Evolutionary conservation across 2,113 vertebrate genomes (phyloP).

Genomic region (Apodemus speciosus): DNA sequence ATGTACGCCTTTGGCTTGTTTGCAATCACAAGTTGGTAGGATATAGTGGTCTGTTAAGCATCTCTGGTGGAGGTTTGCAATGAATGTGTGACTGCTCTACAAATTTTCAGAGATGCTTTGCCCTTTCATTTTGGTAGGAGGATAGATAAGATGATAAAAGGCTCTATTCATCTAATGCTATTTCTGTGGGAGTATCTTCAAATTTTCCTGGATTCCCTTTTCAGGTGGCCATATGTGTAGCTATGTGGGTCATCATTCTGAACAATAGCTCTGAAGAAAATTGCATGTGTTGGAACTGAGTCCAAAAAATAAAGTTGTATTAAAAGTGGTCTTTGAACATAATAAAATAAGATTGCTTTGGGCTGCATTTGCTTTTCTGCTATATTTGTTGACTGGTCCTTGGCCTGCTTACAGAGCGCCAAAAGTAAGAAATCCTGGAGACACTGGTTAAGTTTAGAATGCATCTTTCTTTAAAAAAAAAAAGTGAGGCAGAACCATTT

Average conservation of each 20-base stretch:
- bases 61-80: conserved; percentile 73
- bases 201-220: conserved; percentile 70
- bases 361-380: conserved; percentile 38
- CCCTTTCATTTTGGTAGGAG: conserved; percentile 76
- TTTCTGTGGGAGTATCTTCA: conserved; percentile 74
- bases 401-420: not conserved
- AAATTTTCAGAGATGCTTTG: conserved; percentile 79
- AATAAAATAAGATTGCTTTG: conserved; percentile 74
- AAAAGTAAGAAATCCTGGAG: not conserved
- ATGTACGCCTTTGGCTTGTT: conserved; percentile 81
- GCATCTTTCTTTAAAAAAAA: conserved; percentile 1
- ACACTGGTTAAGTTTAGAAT: conserved; percentile 38
- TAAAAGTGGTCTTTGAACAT: conserved; percentile 59
- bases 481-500: conserved; percentile 38
- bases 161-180: conserved; percentile 77
- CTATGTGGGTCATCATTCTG: conserved; percentile 60
- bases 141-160: conserved; percentile 74
- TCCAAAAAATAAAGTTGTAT: conserved; percentile 70
- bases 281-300: conserved; percentile 72
- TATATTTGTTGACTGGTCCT: not conserved
- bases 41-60: conserved; percentile 80
- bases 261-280: conserved; percentile 78
- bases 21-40: conserved; percentile 80
- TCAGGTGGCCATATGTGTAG: conserved; percentile 65
- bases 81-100: conserved; percentile 81